A percentile compares a stretch with the other conserved stretches of the same genome.
Conservation (phyloP, 2,888 invertebrate genomes). For the Noctua janthina region DNA sequence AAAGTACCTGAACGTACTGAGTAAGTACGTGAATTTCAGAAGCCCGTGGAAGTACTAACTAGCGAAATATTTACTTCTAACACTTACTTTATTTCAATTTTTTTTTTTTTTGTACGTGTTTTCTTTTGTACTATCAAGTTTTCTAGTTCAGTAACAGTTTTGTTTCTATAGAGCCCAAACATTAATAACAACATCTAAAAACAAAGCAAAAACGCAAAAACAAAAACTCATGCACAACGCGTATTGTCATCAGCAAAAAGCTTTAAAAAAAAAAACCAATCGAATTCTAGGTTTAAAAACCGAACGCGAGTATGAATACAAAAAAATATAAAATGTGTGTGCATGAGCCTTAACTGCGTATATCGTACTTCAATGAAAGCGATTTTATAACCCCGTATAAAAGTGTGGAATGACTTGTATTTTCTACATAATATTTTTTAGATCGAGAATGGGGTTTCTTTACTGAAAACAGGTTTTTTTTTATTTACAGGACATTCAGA, state of each 20-base stretch:
- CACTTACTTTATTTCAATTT: slow-evolving; percentile 17
- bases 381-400: slow-evolving; percentile 45
- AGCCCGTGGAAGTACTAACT: slow-evolving; percentile 46
- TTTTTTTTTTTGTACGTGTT: background rate
- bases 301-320: slow-evolving; percentile 40
- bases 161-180: background rate
- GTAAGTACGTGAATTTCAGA: slow-evolving; percentile 42
- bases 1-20: slow-evolving; percentile 25
- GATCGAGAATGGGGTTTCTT: slow-evolving; percentile 56
- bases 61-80: slow-evolving; percentile 38
- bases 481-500: slow-evolving; percentile 23
- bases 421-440: slow-evolving; percentile 56
- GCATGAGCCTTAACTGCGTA: slow-evolving; percentile 45
- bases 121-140: background rate
- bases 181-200: background rate
- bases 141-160: background rate
- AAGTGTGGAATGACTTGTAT: slow-evolving; percentile 70
- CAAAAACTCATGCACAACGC: slow-evolving; percentile 20
- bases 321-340: slow-evolving; percentile 42
- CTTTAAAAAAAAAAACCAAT: slow-evolving; percentile 17
- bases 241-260: slow-evolving; percentile 46
- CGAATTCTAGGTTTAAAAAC: slow-evolving; percentile 40
- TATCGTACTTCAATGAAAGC: slow-evolving; percentile 44
- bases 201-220: background rate
- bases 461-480: slow-evolving; percentile 60